Base-by-base conservation (phyloP, 1,140 invertebrate genomes). In the Heterodera carotae region DNA sequence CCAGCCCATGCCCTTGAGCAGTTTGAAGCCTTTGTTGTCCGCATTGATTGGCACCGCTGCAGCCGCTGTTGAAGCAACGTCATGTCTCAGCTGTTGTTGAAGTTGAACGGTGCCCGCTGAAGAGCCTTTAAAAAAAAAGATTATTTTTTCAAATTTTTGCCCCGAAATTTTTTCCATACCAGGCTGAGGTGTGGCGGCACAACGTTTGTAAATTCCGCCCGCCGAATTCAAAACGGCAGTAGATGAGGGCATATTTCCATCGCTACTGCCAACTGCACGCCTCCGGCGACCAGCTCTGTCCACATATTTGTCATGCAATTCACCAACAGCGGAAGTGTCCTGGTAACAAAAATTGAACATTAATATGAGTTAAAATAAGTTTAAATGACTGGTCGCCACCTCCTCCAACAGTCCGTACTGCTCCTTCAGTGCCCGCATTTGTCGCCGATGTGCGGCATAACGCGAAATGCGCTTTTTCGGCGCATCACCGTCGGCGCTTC, bases 121-220 rank as follows among this genome's bases (percentile, higher is more conserved):
- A 15, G 18, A 43, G n/a, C 71, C 71, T 69, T 73, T 12, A 25
- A 43, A 56, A 33, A 34, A 6, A 7, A 48, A 25, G 31, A 72
- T 56, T n/a, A n/a, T n/a, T n/a, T n/a, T n/a, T n/a, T n/a, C n/a
- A n/a, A n/a, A n/a, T n/a, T n/a, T n/a, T n/a, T n/a, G n/a, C n/a
- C n/a, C n/a, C n/a, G n/a, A n/a, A n/a, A n/a, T n/a, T n/a, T n/a
- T n/a, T n/a, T n/a, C n/a, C 69, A 22, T 2, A 84, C 82, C 68
- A 71, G 39, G 62, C 59, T 75, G 53, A 69, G 84, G 43, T 34
- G 76, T 43, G 60, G 84, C 83, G 43, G 75, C 75, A 36, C 83
- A 83, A 29, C 18, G 34, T 18, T 83, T 76, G 43, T 85, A 84
- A 68, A 85, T 85, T 5, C 76, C 83, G 25, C 84, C 83, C 39